A percentile compares a stretch with the other conserved stretches of the same genome.
phyloP scores from a whole-genome alignment of 2,797 vertebrate genomes.

The Rousettus madagascariensis region DNA sequence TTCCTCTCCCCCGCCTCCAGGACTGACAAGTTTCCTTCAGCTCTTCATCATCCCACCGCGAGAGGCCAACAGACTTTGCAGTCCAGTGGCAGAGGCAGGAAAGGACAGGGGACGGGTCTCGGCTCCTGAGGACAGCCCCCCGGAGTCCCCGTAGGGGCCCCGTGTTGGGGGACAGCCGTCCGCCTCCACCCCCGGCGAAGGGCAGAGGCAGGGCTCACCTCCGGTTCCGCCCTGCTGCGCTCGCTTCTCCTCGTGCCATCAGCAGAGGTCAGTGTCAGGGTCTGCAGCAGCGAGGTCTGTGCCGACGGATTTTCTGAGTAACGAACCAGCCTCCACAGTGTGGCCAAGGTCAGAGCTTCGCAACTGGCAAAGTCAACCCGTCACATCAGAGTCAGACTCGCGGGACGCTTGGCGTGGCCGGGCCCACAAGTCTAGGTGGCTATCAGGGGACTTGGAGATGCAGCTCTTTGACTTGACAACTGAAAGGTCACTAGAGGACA shows the following conservation, averaged over 20 bases:
- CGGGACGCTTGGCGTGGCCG: fast-evolving
- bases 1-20: background rate
- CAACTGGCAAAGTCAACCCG: background rate
- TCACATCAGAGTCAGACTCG: fast-evolving
- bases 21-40: background rate
- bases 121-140: fast-evolving
- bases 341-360: background rate
- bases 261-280: background rate
- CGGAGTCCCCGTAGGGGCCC: fast-evolving
- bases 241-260: background rate
- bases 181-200: fast-evolving
- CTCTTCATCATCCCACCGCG: fast-evolving
- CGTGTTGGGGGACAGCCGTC: fast-evolving
- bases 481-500: background rate
- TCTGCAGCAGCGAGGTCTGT: background rate
- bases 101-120: background rate
- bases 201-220: too few species aligned
- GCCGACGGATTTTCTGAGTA: background rate
- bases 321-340: background rate
- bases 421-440: background rate
- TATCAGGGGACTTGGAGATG: background rate
- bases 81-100: background rate
- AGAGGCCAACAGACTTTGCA: background rate
- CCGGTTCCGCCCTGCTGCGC: too few species aligned
- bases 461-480: background rate